phyloP scores from a whole-genome alignment of 1,140 invertebrate species.

The Dufourea novaeangliae region DNA sequence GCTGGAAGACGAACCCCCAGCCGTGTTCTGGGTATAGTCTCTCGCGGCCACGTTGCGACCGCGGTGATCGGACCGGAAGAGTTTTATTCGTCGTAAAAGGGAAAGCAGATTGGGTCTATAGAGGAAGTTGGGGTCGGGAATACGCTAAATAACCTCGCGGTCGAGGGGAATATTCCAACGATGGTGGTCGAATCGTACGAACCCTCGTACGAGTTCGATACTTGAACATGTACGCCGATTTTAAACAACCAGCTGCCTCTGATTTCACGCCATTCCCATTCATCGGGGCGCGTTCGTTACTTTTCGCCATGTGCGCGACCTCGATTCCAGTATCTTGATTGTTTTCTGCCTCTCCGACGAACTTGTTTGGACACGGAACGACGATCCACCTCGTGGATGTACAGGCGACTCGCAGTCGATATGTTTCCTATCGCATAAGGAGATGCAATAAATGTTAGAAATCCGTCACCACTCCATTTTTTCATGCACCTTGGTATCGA shows the following conservation, averaged over 20 bases:
- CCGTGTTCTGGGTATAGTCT: too few species aligned
- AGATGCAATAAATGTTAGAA: too few species aligned
- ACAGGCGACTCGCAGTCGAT: too few species aligned
- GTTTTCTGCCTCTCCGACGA: constrained; percentile 5
- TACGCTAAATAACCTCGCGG: background rate
- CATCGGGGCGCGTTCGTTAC: constrained; percentile 56
- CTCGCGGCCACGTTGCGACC: too few species aligned
- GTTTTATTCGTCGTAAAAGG: background rate
- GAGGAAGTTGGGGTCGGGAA: background rate
- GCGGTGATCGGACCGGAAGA: background rate
- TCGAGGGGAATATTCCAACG: constrained; percentile 1
- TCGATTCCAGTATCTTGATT: constrained; percentile 10
- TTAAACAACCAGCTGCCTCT: constrained; percentile 58
- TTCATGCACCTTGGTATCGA: too few species aligned
- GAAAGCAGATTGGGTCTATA: background rate
- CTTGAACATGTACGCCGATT: constrained; percentile 67
- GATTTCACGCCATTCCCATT: constrained; percentile 73
- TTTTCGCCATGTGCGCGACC: constrained; percentile 47
- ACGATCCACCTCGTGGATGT: too few species aligned
- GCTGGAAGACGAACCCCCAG: constrained; percentile 49
- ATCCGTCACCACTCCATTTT: too few species aligned
- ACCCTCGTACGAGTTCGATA: constrained; percentile 43
- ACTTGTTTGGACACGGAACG: too few species aligned
- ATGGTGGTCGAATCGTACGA: constrained; percentile 12
- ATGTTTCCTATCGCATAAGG: too few species aligned